Base-by-base conservation (phyloP, 2,113 vertebrate species). In the Sinocyclocheilus anshuiensis region DNA sequence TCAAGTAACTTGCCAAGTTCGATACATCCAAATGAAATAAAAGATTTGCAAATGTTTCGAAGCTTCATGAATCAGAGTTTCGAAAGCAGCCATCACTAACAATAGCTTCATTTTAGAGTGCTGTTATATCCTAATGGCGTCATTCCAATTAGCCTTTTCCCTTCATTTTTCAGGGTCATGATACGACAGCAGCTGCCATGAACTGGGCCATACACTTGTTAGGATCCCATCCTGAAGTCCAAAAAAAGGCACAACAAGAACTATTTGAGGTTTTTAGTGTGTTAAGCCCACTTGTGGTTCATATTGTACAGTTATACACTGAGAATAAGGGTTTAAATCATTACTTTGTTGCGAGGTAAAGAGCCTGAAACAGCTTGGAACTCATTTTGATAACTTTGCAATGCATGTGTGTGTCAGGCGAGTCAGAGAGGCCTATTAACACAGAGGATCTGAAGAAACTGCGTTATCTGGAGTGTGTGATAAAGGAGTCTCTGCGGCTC, bases 401-500 rank as follows among this genome's bases (percentile, higher is more conserved):
- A 36, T 53, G 77, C 65, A 16, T 84, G 39, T 87, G 77, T 86
- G 36, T 53, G 16, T 26, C 89, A 99, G 98, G 95, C 78, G 80
- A 91, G 6, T 96, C 94, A 10, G 92, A 96, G 24, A 93, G 91
- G 61, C 91, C 94, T 6, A 84, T 93, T 20, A 96, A 91, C 67
- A 88, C 42, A 1, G 97, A 98, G 0, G 97, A 99, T 89, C 91
- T 98, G 91, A 98, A 96, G 94, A 94, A 96, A 83, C 95, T 99
- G 15, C 95, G 90, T 4, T 99, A 98, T 85, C 94, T 99, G 89
- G 98, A 97, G 4, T 97, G 96, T 90, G 97, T 97, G 86, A 93
- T 98, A 88, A 99, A 99, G 90, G 98, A 99, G 92, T 89, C 94
- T 4, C 95, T 99, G 87, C 94, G 97, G 1, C 81, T 99, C 76